Evolutionary conservation across 2,113 vertebrate species (phyloP).

Genomic region (Cyanocitta stelleri): DNA sequence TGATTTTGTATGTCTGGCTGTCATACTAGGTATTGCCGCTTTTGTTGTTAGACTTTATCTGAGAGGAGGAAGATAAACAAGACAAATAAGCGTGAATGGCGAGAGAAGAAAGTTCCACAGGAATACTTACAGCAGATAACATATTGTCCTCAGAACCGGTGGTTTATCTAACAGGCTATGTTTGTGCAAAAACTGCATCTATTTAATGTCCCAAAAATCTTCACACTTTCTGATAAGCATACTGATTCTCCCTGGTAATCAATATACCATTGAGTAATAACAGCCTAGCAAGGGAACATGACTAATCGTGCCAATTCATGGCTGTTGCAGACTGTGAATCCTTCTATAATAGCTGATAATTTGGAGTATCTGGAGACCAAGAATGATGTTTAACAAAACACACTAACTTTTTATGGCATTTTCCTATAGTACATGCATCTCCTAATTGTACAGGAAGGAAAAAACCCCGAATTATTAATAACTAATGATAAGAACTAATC

Average conservation of each 20-base stretch:
- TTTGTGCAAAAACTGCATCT: not conserved
- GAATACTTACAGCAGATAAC: not conserved
- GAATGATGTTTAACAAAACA: constrained; percentile 21
- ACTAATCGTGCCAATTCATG: not conserved
- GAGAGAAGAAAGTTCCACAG: not conserved
- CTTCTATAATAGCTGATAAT: not conserved
- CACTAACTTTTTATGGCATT: not conserved
- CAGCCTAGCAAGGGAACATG: not conserved
- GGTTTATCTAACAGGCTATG: not conserved
- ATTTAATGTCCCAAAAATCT: not conserved
- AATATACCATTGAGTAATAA: not conserved
- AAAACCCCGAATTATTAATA: not conserved
- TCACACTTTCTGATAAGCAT: not conserved
- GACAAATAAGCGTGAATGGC: not conserved
- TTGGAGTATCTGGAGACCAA: not conserved
- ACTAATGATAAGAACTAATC: constrained; percentile 27
- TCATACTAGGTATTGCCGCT: not conserved
- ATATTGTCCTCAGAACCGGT: not conserved
- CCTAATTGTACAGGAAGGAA: not conserved
- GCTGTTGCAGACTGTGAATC: not conserved
- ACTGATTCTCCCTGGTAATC: not conserved
- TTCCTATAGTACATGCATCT: not conserved
- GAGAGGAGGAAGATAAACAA: not conserved
- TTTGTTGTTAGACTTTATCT: not conserved
- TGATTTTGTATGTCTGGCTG: not conserved